Percentiles rank a stretch among this genome's conserved stretches.
Conservation (phyloP, 2,888 invertebrate species). For the Pheosia gnoma region DNA sequence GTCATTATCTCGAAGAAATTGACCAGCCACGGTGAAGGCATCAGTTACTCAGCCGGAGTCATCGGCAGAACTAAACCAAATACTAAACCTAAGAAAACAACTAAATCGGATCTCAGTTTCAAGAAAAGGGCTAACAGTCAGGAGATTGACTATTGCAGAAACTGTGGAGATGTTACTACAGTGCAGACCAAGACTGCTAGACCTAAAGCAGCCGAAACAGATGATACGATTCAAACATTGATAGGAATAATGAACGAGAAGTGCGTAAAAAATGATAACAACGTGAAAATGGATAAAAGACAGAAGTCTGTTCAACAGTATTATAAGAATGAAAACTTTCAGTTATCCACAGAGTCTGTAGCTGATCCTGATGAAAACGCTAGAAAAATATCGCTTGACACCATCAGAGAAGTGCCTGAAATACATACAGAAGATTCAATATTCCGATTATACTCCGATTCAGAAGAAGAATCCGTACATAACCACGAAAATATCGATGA, state of each 20-base stretch:
- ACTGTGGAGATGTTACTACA: conserved; percentile 56
- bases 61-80: conserved; percentile 27
- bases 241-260: conserved; percentile 22
- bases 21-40: conserved; percentile 40
- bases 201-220: conserved; percentile 1
- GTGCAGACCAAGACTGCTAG: conserved; percentile 9
- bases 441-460: conserved; percentile 45
- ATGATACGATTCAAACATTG: conserved; percentile 16
- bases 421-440: conserved; percentile 35
- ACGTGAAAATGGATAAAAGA: conserved; percentile 18
- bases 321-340: conserved; percentile 70
- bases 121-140: conserved; percentile 27
- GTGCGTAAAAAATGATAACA: conserved; percentile 34
- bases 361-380: conserved; percentile 37
- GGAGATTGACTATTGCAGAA: conserved; percentile 44
- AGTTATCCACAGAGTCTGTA: conserved; percentile 52
- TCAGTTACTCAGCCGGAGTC: conserved; percentile 55
- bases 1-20: conserved; percentile 52
- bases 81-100: conserved; percentile 53
- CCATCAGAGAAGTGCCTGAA: conserved; percentile 66
- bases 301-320: conserved; percentile 54
- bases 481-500: conserved; percentile 48
- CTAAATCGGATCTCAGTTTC: conserved; percentile 60
- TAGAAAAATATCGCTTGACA: conserved; percentile 54
- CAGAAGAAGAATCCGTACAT: conserved; percentile 47